Base-by-base conservation (phyloP, 2,797 vertebrate genomes). In the Mormyrus proboscirostris region DNA sequence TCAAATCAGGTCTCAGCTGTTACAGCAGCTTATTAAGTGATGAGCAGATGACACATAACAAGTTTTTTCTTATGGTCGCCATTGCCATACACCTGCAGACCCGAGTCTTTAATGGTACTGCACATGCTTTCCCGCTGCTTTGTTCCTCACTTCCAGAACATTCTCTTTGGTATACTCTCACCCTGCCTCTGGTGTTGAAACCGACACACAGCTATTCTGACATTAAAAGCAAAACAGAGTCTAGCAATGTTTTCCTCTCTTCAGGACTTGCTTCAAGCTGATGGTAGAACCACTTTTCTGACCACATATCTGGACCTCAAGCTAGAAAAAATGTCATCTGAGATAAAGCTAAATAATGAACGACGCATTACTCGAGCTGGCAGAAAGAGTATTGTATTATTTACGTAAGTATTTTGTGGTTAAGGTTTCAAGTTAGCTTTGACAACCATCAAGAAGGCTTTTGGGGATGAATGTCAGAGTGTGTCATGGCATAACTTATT, bases 391-490 rank as follows among this genome's bases (percentile, higher is more conserved):
- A 41, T 65, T 55, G 19, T 16, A 38, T 62, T 49, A 88, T 79
- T 83, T 88, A 38, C 88, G 49, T 22, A 76, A 57, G 8, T 44
- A 44, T 84, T 65, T 51, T 29, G 50, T 41, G 62, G 16, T 85
- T 88, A 84, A 51, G 49, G 22, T 22, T 84, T 47, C 82, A 50
- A 12, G 47, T 84, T 50, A 84, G 82, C 44, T n/a, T 38, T 84
- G 73, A 62, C 87, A 88, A 25, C 55, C 82, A 87, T 85, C 76
- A 73, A 69, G 86, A 69, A 51, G 73, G n/a, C 25, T 62, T 55
- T 49, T 88, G 55, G 59, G 53, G 47, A 69, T 86, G 57, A 85
- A 89, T 25, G 29, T 8, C 33, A 16, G 85, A 65, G 55, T 69
- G 53, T 59, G 69, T 76, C 69, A 16, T 76, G 33, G 69, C 38